Percentiles rank a stretch among this genome's conserved stretches.
phyloP scores from a whole-genome alignment of 2,888 invertebrate genomes.

The Phortica magna region DNA sequence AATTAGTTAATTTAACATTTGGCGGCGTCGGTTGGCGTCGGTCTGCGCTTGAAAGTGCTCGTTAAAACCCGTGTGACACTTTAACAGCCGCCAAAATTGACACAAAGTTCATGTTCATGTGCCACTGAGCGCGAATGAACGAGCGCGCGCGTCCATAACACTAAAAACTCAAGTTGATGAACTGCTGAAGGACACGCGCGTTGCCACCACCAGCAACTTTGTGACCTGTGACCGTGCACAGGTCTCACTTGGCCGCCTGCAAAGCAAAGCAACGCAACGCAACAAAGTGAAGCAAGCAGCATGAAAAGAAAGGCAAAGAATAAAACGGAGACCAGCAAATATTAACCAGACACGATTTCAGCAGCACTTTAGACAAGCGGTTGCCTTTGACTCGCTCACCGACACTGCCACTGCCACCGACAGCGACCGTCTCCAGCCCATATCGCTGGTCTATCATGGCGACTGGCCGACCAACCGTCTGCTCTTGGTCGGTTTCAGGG shows the following conservation, averaged over 20 bases:
- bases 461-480: background rate
- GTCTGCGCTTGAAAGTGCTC: background rate
- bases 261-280: background rate
- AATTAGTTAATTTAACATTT: conserved; percentile 18
- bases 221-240: background rate
- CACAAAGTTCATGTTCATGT: conserved; percentile 2
- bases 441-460: background rate
- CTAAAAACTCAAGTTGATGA: conserved; percentile 6
- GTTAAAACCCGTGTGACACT: conserved; percentile 17
- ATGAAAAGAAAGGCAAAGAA: conserved; percentile 64
- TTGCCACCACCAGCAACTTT: background rate
- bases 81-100: conserved; percentile 16
- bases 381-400: background rate
- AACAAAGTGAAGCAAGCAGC: conserved; percentile 56
- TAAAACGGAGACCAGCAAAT: conserved; percentile 53
- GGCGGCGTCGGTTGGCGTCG: background rate
- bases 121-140: background rate
- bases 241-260: background rate
- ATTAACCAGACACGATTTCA: conserved; percentile 5
- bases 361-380: background rate
- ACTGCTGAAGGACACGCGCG: background rate
- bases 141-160: background rate
- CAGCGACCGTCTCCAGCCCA: background rate
- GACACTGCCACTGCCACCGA: background rate
- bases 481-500: background rate